Conservation (phyloP, 2,113 vertebrate species). For the Taurulus bubalis region DNA sequence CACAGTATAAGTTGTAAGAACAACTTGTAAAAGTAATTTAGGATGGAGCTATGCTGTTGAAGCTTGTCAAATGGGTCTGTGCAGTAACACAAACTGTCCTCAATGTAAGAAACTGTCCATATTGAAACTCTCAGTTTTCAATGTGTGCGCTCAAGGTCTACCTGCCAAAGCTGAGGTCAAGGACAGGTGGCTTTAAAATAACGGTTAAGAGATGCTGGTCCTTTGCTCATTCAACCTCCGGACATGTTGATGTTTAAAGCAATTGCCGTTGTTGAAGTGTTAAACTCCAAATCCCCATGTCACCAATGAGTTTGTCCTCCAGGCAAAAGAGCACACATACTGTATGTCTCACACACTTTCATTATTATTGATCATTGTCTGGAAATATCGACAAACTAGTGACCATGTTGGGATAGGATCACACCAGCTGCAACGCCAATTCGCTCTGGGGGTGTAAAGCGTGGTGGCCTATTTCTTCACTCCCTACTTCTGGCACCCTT, state of each 20-base stretch:
- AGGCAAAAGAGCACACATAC: not conserved
- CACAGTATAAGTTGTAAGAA: not conserved
- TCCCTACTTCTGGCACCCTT: not conserved
- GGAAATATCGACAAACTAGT: constrained; percentile 12
- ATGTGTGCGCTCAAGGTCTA: not conserved
- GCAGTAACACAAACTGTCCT: not conserved
- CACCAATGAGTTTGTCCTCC: not conserved
- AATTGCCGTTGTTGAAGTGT: not conserved
- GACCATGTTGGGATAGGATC: not conserved
- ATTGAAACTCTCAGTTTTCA: not conserved
- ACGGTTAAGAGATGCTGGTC: not conserved
- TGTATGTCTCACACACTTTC: not conserved
- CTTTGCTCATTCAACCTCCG: not conserved
- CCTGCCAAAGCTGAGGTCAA: not conserved
- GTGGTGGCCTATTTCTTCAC: not conserved
- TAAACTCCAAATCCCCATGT: not conserved
- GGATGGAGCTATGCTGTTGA: not conserved
- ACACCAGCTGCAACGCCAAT: not conserved
- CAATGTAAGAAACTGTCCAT: not conserved
- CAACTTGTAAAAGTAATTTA: not conserved
- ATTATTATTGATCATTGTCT: constrained; percentile 8
- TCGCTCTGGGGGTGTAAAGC: no score
- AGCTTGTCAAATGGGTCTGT: not conserved
- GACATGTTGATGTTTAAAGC: not conserved
- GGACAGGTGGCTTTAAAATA: not conserved